Percentiles rank a stretch among this genome's conserved stretches.
These are phyloP conservation scores for Disparrhopalites patrizii DNA, from an alignment of 2,888 invertebrate genomes.

Conservation along the genomic window DNA sequence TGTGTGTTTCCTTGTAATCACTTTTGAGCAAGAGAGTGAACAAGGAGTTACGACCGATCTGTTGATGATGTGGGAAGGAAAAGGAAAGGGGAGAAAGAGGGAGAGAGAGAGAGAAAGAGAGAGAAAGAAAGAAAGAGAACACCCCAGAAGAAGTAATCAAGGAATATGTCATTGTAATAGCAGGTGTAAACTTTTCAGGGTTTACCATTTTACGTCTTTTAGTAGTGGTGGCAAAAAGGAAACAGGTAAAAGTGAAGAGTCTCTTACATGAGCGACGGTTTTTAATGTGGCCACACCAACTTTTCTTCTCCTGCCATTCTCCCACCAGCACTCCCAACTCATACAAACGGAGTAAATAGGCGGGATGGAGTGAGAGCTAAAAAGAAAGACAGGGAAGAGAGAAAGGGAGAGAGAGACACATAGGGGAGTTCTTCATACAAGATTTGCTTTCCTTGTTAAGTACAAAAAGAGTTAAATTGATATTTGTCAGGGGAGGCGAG, in stretches of 20 bases:
- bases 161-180: slow-evolving; percentile 3
- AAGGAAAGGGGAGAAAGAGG: not conserved
- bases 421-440: too few species aligned
- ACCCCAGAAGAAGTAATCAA: slow-evolving; percentile 5
- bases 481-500: not conserved
- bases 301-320: not conserved
- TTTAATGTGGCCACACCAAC: slow-evolving; percentile 17
- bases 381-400: not conserved
- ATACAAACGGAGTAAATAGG: too few species aligned
- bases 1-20: not conserved
- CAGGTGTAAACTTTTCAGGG: too few species aligned
- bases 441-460: too few species aligned
- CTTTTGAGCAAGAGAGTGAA: too few species aligned
- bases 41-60: too few species aligned
- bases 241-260: not conserved
- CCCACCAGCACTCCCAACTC: not conserved
- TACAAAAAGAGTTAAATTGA: too few species aligned
- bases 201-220: not conserved
- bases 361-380: not conserved
- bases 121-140: not conserved
- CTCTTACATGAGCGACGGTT: not conserved
- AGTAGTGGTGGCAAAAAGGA: not conserved
- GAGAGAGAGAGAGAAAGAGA: not conserved
- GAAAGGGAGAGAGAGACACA: not conserved
- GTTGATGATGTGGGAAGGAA: not conserved